A percentile compares a stretch with the other conserved stretches of the same genome.
phyloP scores from a whole-genome alignment of 2,888 invertebrate species.

The Lepidochrysops patricia region DNA sequence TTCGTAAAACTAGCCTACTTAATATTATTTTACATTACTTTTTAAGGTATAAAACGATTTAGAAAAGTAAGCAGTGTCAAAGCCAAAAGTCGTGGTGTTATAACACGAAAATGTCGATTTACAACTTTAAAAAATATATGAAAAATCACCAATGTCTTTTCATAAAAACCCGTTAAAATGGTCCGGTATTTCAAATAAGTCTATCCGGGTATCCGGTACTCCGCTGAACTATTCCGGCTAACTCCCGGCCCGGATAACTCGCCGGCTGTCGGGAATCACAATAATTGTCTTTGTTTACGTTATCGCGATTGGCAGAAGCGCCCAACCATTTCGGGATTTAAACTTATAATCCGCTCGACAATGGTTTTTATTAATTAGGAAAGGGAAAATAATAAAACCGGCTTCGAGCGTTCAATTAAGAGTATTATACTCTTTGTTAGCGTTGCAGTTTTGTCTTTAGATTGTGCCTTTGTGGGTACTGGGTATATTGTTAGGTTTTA shows the following conservation, averaged over 20 bases:
- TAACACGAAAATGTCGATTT: too few relatives aligned
- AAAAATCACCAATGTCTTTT: neutral
- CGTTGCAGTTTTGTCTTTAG: neutral
- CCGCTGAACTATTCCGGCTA: neutral
- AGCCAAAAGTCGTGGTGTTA: too few relatives aligned
- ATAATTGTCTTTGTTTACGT: constrained; percentile 28
- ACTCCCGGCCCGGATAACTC: neutral
- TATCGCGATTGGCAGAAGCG: constrained; percentile 23
- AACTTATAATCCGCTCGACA: constrained; percentile 15
- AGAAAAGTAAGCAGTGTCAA: too few relatives aligned
- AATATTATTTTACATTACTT: too few relatives aligned
- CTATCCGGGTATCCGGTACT: too few relatives aligned
- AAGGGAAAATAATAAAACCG: constrained; percentile 2
- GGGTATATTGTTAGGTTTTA: neutral
- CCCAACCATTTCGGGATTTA: constrained; percentile 19
- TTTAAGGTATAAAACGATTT: too few relatives aligned
- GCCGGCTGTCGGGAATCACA: constrained; percentile 19
- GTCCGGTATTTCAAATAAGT: neutral
- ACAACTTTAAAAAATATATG: too few relatives aligned
- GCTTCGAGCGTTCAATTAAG: neutral
- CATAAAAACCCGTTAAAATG: neutral
- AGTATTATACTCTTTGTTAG: neutral
- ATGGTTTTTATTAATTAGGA: constrained; percentile 16
- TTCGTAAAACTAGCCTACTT: too few relatives aligned
- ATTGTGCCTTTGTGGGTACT: neutral